Evolutionary conservation across 2,113 vertebrate genomes (phyloP).

Genomic region (Melanotaenia duboulayi): DNA sequence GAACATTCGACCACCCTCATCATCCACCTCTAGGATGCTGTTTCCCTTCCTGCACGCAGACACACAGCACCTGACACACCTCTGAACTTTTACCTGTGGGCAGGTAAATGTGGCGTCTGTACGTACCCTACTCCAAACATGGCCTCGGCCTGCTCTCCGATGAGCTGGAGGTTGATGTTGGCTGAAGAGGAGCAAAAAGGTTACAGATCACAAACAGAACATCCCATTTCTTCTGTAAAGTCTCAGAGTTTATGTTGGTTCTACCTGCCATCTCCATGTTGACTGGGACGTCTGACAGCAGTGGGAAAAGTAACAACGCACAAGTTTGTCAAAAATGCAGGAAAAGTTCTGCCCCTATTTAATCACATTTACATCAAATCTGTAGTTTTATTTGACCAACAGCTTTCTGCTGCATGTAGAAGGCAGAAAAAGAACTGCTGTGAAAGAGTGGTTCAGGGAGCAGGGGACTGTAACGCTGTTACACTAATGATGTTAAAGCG

Average conservation of each 20-base stretch:
- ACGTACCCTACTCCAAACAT: slow-evolving; percentile 91
- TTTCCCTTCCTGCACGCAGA: slow-evolving; percentile 86
- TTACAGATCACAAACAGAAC: neutral
- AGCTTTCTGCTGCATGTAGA: no score
- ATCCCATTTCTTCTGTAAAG: neutral
- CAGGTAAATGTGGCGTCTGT: neutral
- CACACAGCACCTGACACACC: neutral
- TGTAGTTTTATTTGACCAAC: no score
- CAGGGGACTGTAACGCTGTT: no score
- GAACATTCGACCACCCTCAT: slow-evolving; percentile 95
- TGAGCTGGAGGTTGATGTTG: slow-evolving; percentile 91
- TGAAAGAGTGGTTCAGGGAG: no score
- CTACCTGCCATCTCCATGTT: slow-evolving; percentile 30
- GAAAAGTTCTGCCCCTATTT: neutral
- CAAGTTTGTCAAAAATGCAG: neutral
- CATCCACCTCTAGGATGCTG: slow-evolving; percentile 96
- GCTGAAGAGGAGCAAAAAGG: slow-evolving; percentile 71
- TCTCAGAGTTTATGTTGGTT: neutral
- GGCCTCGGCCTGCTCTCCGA: slow-evolving; percentile 96
- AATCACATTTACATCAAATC: no score
- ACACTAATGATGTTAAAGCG: no score
- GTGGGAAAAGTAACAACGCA: slow-evolving; percentile 22
- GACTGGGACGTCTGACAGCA: slow-evolving; percentile 35
- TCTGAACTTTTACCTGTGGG: neutral
- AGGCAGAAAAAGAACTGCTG: no score